Evolutionary conservation across 2,113 vertebrate species (phyloP), one percentile per base, ranked within the genome.

Genomic region (Excalfactoria chinensis): DNA sequence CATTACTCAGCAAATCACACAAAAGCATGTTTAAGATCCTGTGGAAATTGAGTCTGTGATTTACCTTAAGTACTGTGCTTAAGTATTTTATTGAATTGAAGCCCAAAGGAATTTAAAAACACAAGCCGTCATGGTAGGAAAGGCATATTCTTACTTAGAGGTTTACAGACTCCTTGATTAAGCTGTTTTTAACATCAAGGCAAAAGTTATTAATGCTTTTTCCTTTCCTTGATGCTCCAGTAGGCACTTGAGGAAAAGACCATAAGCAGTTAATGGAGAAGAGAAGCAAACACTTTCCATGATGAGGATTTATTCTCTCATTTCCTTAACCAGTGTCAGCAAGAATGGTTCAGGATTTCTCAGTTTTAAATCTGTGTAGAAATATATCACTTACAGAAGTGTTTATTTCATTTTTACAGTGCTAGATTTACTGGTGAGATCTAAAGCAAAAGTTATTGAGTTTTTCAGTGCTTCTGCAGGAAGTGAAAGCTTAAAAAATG

Each of bases 341-440:
- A 51, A 80, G 59, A 92, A 35, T 22, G 78, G 13, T 74, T 69
- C 28, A 30, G 20, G 35, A 76, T 55, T 88, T 90, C 55, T 63
- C 28, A 44, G 4, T 68, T 66, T 88, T 35, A 95, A 87, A 89
- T 46, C 22, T 32, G 4, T 23, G 11, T 46, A 90, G 83, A 44
- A 76, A 81, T 68, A 43, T 34, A 15, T 75, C 41, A 69, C 40
- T 76, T 85, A 80, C 71, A 75, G 68, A 20, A 72, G 32, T 74
- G 56, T 84, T 93, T 84, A 79, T 92, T 89, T 89, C 67, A 68
- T 74, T 92, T 90, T 93, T 66, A 40, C 30, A 44, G 44, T 68
- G 22, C 40, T 83, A 44, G 63, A 7, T 63, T 16, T 63, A 40
- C 37, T 63, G 89, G 35, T 34, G 41, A 76, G 44, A 58, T 53